Conservation (phyloP, 2,888 invertebrate species). For the Gastracanthus pulcherrimus region DNA sequence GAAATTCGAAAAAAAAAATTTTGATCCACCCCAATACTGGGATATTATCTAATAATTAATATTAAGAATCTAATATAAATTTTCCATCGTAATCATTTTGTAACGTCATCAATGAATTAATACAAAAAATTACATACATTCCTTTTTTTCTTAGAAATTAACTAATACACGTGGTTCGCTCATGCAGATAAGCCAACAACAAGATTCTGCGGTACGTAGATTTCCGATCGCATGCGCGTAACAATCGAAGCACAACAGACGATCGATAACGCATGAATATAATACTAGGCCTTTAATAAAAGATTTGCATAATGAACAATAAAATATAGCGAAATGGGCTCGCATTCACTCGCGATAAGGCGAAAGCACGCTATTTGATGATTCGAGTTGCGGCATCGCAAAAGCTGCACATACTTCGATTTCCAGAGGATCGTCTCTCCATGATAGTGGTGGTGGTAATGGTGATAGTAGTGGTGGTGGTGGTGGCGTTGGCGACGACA, state of each 20-base stretch:
- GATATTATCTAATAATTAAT: too few relatives aligned
- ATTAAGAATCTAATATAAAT: too few relatives aligned
- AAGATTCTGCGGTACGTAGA: not conserved
- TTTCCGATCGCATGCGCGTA: not conserved
- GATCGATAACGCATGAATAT: too few relatives aligned
- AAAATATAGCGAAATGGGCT: not conserved
- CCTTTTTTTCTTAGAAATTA: not conserved
- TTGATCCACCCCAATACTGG: too few relatives aligned
- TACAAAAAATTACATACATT: not conserved
- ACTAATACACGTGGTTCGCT: conserved; percentile 5
- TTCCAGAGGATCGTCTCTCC: not conserved
- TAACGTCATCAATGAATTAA: too few relatives aligned
- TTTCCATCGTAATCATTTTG: too few relatives aligned
- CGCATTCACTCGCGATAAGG: not conserved
- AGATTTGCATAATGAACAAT: not conserved
- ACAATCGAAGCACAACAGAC: not conserved
- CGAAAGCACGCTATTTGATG: not conserved
- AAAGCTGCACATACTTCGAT: not conserved
- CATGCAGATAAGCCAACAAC: conserved; percentile 11
- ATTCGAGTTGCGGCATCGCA: not conserved
- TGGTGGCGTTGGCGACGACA: too few relatives aligned
- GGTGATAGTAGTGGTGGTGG: too few relatives aligned
- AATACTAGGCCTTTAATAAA: too few relatives aligned
- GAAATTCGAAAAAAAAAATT: too few relatives aligned
- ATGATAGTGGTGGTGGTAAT: not conserved